Evolutionary conservation across 2,797 vertebrate species (phyloP), one percentile per base, ranked within the genome.

Genomic region (Cyprinodon diabolis): DNA sequence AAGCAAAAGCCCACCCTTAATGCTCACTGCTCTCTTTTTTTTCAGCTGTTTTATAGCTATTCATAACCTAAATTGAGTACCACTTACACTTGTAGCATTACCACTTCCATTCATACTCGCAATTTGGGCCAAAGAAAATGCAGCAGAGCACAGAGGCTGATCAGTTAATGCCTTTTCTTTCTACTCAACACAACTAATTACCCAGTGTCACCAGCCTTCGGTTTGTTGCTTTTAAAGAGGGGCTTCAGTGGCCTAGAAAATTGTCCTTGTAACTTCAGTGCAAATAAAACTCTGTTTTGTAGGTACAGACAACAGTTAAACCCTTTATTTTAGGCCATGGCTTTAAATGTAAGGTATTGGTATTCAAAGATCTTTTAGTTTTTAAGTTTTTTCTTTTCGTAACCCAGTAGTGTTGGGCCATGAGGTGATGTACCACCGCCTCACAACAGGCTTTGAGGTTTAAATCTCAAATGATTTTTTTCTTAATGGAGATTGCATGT

Each of bases 1-100:
- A 78, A 71, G 62, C 51, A 19, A 17, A 45, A 47, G 47, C 63
- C 75, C 57, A 78, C 76, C 69, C 17, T 45, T 62, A 67, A 40
- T 66, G 52, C 57, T 55, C 17, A 21, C 25, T 9, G 14, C 37
- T 6, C 23, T 55, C 30, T 55, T 73, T 17, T 30, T 74, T 62
- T 62, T 69, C 14, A 19, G 47, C 8, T 35, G 21, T 65, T 37
- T 30, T 21, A 37, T 35, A 37, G 19, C 19, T 19, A 21, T 51
- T 2, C 17, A 15, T 21, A 63, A 4, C 60, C n/a, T 63, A 11
- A 43, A 63, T 6, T 43, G 43, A 63, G 37, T 21, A n/a, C 10
- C 19, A 45, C 60, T 45, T 63, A 10, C 21, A 13, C 60, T 45
- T 43, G 21, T 45, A n/a, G 1, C 0, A 43, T 19, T 43, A 56